Evolutionary conservation across 2,888 invertebrate species (phyloP).

Genomic region (Nomada ruficornis): DNA sequence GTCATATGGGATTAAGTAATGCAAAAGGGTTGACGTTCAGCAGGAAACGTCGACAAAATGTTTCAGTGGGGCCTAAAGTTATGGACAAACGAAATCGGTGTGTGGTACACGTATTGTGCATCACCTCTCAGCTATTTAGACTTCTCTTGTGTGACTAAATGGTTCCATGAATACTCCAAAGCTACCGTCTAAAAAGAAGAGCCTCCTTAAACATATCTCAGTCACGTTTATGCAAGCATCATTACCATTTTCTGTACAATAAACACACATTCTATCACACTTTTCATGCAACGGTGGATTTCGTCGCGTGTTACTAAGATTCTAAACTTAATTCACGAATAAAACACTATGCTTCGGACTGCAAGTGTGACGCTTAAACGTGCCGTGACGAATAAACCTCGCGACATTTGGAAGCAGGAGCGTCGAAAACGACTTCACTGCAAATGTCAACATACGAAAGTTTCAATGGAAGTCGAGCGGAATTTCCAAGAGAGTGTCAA

Average conservation of each 20-base stretch:
- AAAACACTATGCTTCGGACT: neutral
- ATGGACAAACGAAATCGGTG: conserved; percentile 32
- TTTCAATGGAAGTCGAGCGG: neutral
- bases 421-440: conserved; percentile 1
- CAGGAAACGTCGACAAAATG: conserved; percentile 21
- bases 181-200: conserved; percentile 24
- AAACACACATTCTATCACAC: neutral
- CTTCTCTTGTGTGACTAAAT: conserved; percentile 28
- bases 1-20: neutral
- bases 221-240: neutral
- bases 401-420: conserved; percentile 20
- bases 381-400: neutral
- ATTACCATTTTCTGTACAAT: neutral
- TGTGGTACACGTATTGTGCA: conserved; percentile 48
- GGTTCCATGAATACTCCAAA: conserved; percentile 41
- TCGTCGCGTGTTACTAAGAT: neutral
- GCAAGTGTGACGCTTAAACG: neutral
- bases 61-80: conserved; percentile 39
- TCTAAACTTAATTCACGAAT: conserved; percentile 17
- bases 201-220: neutral
- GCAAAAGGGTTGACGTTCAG: too few species aligned
- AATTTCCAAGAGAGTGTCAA: neutral
- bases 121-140: conserved; percentile 48
- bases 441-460: conserved; percentile 21
- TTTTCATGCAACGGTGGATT: neutral